phyloP scores from a whole-genome alignment of 1,140 invertebrate genomes.

The Conus ventricosus region DNA sequence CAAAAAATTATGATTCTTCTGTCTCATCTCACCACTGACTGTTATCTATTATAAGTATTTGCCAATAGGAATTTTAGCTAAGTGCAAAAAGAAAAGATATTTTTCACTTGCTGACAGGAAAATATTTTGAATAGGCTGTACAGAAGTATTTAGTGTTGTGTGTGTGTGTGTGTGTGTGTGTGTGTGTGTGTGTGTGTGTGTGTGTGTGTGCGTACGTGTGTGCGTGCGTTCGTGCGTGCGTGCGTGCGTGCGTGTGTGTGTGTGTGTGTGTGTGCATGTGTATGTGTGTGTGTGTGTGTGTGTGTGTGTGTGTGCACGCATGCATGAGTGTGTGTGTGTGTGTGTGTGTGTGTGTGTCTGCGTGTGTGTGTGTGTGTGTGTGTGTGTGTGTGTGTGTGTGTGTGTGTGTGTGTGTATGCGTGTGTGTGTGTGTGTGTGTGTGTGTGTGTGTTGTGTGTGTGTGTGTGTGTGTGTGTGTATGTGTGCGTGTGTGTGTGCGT shows the following conservation, averaged over 20 bases:
- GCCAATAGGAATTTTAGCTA: no score
- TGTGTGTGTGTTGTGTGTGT: not conserved
- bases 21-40: no score
- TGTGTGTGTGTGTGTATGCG: not conserved
- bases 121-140: no score
- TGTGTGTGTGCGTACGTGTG: constrained; percentile 3
- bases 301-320: not conserved
- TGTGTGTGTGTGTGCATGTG: no score
- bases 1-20: no score
- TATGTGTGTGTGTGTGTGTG: no score
- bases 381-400: constrained; percentile 10
- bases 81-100: no score
- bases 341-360: not conserved
- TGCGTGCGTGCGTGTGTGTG: no score
- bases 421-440: not conserved
- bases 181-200: constrained; percentile 10
- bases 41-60: no score
- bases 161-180: constrained; percentile 10
- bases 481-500: constrained; percentile 24
- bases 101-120: no score
- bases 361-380: not conserved
- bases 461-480: constrained; percentile 20
- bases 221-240: no score
- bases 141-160: not conserved
- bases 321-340: not conserved